Base-by-base conservation (phyloP, 2,113 vertebrate genomes). In the Podiceps cristatus region DNA sequence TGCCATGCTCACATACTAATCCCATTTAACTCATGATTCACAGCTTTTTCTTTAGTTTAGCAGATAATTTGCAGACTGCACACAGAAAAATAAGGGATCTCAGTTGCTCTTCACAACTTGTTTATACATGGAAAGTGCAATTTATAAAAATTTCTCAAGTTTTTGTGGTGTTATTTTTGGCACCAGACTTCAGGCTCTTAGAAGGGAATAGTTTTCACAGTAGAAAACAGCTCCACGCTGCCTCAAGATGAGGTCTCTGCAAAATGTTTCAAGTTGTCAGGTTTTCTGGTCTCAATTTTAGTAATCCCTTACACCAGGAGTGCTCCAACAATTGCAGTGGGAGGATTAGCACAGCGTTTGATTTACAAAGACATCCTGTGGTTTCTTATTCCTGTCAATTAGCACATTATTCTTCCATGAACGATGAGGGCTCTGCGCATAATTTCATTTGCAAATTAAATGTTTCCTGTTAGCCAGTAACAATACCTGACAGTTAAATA, bases 371-470 rank as follows among this genome's bases (percentile, higher is more conserved):
- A 58, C 71, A 72, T 93, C 92, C 93, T 95, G 83, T 69, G 88
- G 53, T 88, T 96, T 96, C 94, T 96, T 96, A 90, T 27, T 82
- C 79, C 64, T 95, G 97, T 90, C 94, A 98, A 97, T 98, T 98
- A 98, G 82, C 96, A 90, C 96, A 79, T 97, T 76, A 96, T 76
- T 95, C 87, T 93, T 78, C 90, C 86, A 71, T 80, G 91, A 96
- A 90, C 45, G 50, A 97, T 80, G 89, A 92, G 67, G 64, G 40
- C 87, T 93, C 73, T 86, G 87, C 2, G 0, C 16, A 13, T 95
- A 97, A 98, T 96, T 94, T 67, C 35, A 95, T 97, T 98, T 96
- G 78, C 94, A 97, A 96, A 98, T 98, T 96, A 97, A 97, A 97
- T 71, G 60, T 94, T 97, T 97, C 92, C 90, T 96, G 77, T 59